phyloP scores from a whole-genome alignment of 2,888 invertebrate species.

The Holacanthella duospinosa region DNA sequence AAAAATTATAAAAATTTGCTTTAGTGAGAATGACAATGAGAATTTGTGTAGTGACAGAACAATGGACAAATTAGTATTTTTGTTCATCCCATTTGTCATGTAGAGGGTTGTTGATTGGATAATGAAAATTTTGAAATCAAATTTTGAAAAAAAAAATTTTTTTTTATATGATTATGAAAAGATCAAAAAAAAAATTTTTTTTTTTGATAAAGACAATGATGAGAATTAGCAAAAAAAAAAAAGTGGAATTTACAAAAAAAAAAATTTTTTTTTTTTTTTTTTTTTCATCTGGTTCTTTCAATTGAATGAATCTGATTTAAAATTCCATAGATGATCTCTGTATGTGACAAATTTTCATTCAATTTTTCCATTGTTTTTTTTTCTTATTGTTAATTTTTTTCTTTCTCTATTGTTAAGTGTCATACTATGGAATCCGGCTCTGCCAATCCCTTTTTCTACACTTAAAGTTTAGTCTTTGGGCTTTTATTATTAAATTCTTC shows the following conservation, averaged over 20 bases:
- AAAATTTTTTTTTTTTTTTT: not conserved
- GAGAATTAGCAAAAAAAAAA: too few species aligned
- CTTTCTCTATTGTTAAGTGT: not conserved
- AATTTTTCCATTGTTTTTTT: not conserved
- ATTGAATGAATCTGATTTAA: not conserved
- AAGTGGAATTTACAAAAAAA: too few species aligned
- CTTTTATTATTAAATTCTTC: slow-evolving; percentile 3
- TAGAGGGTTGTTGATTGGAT: not conserved
- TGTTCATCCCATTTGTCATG: not conserved
- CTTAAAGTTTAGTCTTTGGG: not conserved
- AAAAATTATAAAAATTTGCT: too few species aligned
- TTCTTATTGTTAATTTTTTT: not conserved
- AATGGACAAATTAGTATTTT: not conserved
- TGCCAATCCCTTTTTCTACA: slow-evolving; percentile 3
- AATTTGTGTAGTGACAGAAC: not conserved
- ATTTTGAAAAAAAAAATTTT: too few species aligned
- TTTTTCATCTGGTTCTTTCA: not conserved
- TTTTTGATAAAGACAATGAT: not conserved
- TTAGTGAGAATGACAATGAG: too few species aligned
- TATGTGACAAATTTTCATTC: not conserved
- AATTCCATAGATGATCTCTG: not conserved
- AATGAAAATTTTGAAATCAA: not conserved
- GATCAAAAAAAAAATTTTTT: too few species aligned
- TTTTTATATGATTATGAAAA: too few species aligned
- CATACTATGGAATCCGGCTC: not conserved